Evolutionary conservation across 1,140 invertebrate species (phyloP).

Genomic region (Drosophila azteca): DNA sequence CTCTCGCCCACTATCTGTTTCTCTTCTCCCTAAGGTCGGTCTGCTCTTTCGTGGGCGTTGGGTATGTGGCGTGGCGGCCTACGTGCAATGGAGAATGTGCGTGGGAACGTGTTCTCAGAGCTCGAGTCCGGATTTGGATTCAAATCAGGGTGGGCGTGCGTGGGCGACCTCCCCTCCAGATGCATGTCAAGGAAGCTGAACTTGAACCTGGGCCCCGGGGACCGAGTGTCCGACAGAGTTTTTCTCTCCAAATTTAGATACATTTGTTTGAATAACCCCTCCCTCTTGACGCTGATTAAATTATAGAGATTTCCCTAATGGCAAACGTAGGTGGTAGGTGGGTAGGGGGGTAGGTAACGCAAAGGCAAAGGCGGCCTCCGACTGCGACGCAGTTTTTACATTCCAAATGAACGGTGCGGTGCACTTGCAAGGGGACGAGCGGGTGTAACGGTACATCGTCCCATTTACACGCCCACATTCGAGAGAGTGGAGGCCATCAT

Average conservation of each 20-base stretch:
- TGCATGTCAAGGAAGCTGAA: conserved; percentile 67
- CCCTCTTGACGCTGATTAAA: conserved; percentile 51
- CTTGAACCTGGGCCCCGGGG: conserved; percentile 57
- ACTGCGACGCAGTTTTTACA: conserved; percentile 63
- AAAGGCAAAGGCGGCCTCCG: conserved; percentile 14
- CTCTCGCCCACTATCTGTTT: conserved; percentile 1
- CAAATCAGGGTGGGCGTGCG: conserved; percentile 21
- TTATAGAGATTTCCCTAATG: conserved; percentile 26
- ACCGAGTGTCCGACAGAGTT: conserved; percentile 38
- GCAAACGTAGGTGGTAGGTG: too few relatives aligned
- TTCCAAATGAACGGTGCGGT: conserved; percentile 11
- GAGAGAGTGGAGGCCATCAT: conserved; percentile 45
- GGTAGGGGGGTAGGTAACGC: neutral
- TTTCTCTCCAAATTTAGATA: conserved; percentile 59
- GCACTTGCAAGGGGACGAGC: conserved; percentile 11
- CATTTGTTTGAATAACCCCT: conserved; percentile 23
- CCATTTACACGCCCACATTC: conserved; percentile 66
- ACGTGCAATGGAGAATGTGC: conserved; percentile 55
- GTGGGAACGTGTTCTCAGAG: conserved; percentile 50
- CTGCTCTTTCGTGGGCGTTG: neutral
- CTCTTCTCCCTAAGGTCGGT: too few relatives aligned
- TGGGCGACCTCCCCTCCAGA: conserved; percentile 44
- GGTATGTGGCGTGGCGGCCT: conserved; percentile 37
- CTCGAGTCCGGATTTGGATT: conserved; percentile 11
- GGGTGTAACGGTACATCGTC: conserved; percentile 45